phyloP scores from a whole-genome alignment of 1,140 invertebrate genomes.

The Aphis gossypii region DNA sequence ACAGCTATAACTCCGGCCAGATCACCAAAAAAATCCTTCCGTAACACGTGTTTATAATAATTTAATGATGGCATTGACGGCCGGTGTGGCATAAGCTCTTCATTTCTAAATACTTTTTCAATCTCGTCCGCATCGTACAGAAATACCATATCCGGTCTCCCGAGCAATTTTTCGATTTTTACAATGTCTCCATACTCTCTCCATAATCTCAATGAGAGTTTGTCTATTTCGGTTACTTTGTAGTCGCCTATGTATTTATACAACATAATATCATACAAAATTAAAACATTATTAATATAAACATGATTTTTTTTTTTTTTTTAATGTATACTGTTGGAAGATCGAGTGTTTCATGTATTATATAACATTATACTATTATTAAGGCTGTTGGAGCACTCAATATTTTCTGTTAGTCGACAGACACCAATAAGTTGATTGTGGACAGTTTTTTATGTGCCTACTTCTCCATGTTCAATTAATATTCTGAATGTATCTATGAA shows the following conservation, averaged over 20 bases:
- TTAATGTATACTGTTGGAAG: not conserved
- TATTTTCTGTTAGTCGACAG: not conserved
- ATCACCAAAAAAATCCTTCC: conserved; percentile 77
- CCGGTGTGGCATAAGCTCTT: conserved; percentile 78
- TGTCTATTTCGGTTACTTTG: conserved; percentile 77
- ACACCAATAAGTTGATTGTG: not conserved
- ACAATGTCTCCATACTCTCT: conserved; percentile 76
- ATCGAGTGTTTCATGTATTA: not conserved
- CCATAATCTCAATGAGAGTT: conserved; percentile 73
- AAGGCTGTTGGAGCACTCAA: not conserved
- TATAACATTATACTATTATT: not conserved
- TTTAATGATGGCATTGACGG: conserved; percentile 81
- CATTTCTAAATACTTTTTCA: conserved; percentile 76
- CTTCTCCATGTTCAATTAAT: not conserved
- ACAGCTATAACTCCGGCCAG: conserved; percentile 79
- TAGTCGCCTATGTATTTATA: conserved; percentile 70
- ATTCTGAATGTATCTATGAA: not conserved
- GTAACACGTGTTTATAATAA: conserved; percentile 78
- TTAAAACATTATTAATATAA: not conserved
- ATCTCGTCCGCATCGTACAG: conserved; percentile 80
- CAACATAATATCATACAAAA: not conserved
- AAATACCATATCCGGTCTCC: conserved; percentile 80
- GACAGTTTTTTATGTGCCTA: not conserved
- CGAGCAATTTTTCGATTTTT: conserved; percentile 76
- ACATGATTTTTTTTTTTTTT: not conserved